Conservation (phyloP, 1,140 invertebrate genomes). For the Protaetia brevitarsis region DNA sequence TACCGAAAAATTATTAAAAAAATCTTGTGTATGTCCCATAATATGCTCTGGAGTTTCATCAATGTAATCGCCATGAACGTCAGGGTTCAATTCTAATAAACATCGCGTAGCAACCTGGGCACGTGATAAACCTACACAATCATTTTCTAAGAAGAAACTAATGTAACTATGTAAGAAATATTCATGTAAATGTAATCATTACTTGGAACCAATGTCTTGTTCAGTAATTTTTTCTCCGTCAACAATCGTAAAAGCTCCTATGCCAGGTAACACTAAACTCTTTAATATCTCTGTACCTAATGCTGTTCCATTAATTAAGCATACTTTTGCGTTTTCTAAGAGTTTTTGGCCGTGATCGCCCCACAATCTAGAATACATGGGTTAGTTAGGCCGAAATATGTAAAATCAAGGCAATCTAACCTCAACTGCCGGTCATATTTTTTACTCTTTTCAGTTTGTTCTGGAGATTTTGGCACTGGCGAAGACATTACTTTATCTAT, state of each 20-base stretch:
- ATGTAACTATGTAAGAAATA: conserved; percentile 34
- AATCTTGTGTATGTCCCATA: conserved; percentile 79
- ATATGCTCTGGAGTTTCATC: conserved; percentile 85
- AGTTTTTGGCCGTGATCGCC: conserved; percentile 93
- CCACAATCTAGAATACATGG: conserved; percentile 73
- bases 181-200: conserved; percentile 41
- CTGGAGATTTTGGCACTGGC: conserved; percentile 75
- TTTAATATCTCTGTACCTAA: conserved; percentile 94
- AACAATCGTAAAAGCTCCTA: conserved; percentile 94
- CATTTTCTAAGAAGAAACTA: conserved; percentile 84
- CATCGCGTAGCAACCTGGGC: conserved; percentile 79
- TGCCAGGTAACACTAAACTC: conserved; percentile 89
- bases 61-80: conserved; percentile 89
- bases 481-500: no score
- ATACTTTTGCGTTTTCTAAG: conserved; percentile 86
- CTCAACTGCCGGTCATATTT: conserved; percentile 82
- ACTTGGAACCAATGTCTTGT: conserved; percentile 93
- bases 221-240: conserved; percentile 83
- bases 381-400: neutral
- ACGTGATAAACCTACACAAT: conserved; percentile 76
- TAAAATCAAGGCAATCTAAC: conserved; percentile 48
- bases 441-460: conserved; percentile 56
- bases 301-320: conserved; percentile 91
- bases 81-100: conserved; percentile 87
- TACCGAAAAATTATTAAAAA: conserved; percentile 84